Base-by-base conservation (phyloP, 2,797 vertebrate genomes). In the Epinephelus coioides region DNA sequence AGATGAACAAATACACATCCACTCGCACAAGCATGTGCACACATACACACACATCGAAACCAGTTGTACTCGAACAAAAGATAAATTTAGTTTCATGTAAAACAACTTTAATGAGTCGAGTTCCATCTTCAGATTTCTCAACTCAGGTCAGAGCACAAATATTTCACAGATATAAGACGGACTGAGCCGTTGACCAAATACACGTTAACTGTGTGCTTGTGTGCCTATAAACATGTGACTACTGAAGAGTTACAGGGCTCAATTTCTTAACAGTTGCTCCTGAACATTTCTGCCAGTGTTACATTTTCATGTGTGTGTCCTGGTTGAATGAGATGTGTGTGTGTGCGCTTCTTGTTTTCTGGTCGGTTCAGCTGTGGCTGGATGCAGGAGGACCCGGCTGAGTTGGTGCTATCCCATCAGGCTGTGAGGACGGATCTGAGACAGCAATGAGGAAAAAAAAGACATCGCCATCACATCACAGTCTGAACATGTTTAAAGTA, bases 381-480 rank as follows among this genome's bases (percentile, higher is more conserved):
- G 96, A 87, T 0, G 96, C 89, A 0, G 96, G 93, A 0, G 95
- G 94, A 50, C 94, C 93, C 2, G 94, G 88, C 3, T 96, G 96
- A 15, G 95, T 93, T 0, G 97, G 90, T 5, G 95, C 93, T 62
- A 95, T 92, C 81, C 96, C 97, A 59, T 98, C 98, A 0, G 95
- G 86, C 43, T 97, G 96, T 0, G 97, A 83, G 0, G 95, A 89
- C 0, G 97, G 95, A 78, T 98, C 97, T 98, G 94, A 54, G 30
- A 82, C 40, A 21, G 10, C 18, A 69, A 40, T 10, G 14, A 82
- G 21, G 61, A 47, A 12, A 65, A 65, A 49, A 12, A 60, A 18
- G 2, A 60, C 21, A 14, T 17, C 3, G 8, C 72, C 21, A 67
- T 44, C 23, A 78, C 34, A 62, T 1, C 2, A 30, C 44, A 63